Base-by-base conservation (phyloP, 2,888 invertebrate species). In the Holacanthella duospinosa region DNA sequence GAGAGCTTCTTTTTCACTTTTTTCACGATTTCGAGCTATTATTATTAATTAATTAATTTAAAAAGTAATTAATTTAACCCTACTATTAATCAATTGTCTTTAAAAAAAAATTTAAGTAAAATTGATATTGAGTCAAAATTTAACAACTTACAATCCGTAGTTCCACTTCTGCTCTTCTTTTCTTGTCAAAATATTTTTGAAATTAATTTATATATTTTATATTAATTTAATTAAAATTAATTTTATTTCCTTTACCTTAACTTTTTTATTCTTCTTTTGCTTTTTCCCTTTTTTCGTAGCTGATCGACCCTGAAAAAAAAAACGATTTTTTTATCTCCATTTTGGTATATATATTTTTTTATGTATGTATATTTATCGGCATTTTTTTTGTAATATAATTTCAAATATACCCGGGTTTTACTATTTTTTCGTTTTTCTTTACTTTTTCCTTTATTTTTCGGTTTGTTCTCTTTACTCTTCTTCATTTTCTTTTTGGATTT, bases 401-500 rank as follows among this genome's bases (percentile, higher is more conserved):
- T 36, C 9, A 16, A 36, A 36, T 36, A 12, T 36, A 36, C 36
- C 36, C 16, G 6, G 36, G 9, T 36, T 36, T 36, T 36, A 36
- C 36, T 36, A 25, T 26, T 55, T n/a, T 55, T 16, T 26, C 26
- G 19, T 12, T 21, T 26, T 26, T 25, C 25, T 55, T 27, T 25
- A 16, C 26, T 55, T 25, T 25, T n/a, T 55, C n/a, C n/a, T n/a
- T n/a, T n/a, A n/a, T n/a, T n/a, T n/a, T n/a, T n/a, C n/a, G n/a
- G 12, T 55, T 16, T 25, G 56, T 26, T 26, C 56, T 55, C 26
- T n/a, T 55, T 27, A 16, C 56, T 26, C 28, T 55, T 55, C 28
- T 26, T 26, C 16, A 4, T 9, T 27, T 55, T 55, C 28, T 53
- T 53, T 71, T 61, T 67, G 67, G 27, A 71, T 55, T 19, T 66